Conservation (phyloP, 35 echinoderm and acorn worm species). For the Stichopus chloronotus region DNA sequence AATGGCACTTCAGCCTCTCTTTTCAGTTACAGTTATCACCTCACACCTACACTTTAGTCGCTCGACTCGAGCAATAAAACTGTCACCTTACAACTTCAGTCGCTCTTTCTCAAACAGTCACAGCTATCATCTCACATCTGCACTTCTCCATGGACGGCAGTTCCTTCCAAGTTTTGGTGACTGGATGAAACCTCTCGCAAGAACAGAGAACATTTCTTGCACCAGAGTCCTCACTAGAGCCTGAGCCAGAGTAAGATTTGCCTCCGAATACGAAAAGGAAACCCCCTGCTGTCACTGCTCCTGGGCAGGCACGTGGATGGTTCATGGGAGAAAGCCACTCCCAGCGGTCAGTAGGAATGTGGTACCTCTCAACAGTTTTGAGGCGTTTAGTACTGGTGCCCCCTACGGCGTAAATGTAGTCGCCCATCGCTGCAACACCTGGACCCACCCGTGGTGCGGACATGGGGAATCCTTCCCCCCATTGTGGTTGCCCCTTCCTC, state of each 20-base stretch:
- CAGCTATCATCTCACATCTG: conserved; percentile 48
- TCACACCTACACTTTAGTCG: too few species aligned
- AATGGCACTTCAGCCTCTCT: too few species aligned
- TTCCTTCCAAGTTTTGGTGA: not conserved
- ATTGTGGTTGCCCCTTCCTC: conserved; percentile 1
- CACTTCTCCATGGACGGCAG: conserved; percentile 20
- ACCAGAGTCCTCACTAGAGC: not conserved
- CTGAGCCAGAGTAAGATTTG: conserved; percentile 28
- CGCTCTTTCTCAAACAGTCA: not conserved
- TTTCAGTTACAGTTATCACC: too few species aligned
- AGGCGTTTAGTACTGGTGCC: conserved; percentile 31
- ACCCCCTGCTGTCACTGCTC: not conserved
- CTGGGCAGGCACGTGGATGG: conserved; percentile 20
- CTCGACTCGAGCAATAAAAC: too few species aligned
- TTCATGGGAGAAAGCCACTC: not conserved
- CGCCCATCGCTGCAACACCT: conserved; percentile 19
- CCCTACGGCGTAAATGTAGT: conserved; percentile 41
- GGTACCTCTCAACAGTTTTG: conserved; percentile 52
- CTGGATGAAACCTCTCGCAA: conserved; percentile 11
- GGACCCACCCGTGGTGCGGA: conserved; percentile 1
- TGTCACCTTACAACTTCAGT: too few species aligned
- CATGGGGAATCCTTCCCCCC: conserved; percentile 44
- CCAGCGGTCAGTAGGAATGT: conserved; percentile 8
- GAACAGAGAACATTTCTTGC: conserved; percentile 32
- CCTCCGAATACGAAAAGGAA: conserved; percentile 44